Conservation (phyloP, 2,888 invertebrate genomes). For the Drosophila nigricruria region DNA sequence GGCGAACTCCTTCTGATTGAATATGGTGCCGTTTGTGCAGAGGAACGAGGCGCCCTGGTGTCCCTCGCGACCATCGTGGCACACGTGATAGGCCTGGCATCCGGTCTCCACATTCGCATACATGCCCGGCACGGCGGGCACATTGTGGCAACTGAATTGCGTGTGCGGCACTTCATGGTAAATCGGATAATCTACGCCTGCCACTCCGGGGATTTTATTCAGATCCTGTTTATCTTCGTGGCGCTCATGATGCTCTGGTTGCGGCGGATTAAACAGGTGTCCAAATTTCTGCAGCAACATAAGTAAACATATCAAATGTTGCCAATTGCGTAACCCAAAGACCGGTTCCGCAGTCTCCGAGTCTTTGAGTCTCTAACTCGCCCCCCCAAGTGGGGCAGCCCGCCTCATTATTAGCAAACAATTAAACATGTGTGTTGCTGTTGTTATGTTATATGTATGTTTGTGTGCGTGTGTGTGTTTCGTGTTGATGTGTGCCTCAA, state of each 20-base stretch:
- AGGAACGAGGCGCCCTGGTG: conserved; percentile 93
- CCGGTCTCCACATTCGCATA: conserved; percentile 96
- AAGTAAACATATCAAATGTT: conserved; percentile 45
- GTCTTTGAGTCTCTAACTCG: neutral
- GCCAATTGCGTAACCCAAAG: conserved; percentile 63
- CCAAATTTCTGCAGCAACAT: conserved; percentile 78
- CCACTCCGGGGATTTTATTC: conserved; percentile 91
- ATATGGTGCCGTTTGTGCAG: conserved; percentile 94
- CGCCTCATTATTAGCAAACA: conserved; percentile 63
- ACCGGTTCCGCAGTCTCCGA: conserved; percentile 60
- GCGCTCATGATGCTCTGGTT: conserved; percentile 60
- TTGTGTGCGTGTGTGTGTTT: conserved; percentile 11
- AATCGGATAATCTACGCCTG: conserved; percentile 93
- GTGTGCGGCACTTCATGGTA: conserved; percentile 92
- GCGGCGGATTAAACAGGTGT: conserved; percentile 81
- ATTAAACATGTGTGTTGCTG: conserved; percentile 52
- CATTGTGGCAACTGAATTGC: conserved; percentile 91
- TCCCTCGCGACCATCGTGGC: conserved; percentile 94
- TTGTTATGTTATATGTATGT: conserved; percentile 9
- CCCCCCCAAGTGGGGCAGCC: conserved; percentile 25
- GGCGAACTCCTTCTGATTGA: conserved; percentile 93
- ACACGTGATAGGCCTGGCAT: conserved; percentile 95
- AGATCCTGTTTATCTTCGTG: conserved; percentile 88
- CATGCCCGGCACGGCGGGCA: conserved; percentile 93
- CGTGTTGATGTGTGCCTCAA: conserved; percentile 45